Evolutionary conservation across 2,888 invertebrate genomes (phyloP), one percentile per base, ranked within the genome.

Genomic region (Oscheius onirici): DNA sequence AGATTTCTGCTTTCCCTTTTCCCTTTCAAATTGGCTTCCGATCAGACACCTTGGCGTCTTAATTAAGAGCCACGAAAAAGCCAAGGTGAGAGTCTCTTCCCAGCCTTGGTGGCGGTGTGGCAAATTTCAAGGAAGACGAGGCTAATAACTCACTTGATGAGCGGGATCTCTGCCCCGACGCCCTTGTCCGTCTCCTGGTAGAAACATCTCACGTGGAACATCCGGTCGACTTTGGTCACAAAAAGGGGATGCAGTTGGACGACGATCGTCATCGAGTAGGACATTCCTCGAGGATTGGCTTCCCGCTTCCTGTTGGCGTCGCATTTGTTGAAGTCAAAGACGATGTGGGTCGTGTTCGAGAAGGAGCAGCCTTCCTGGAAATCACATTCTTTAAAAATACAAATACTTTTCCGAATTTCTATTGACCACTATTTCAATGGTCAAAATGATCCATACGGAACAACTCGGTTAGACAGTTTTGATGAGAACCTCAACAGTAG

Each of bases 181-280:
- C 78, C 78, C 66, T 85, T 83, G 61, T 84, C 79, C 41, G 77
- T 71, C 69, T 86, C 86, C 74, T 79, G 81, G 75, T 86, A 86
- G 76, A 85, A 84, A 58, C 86, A 86, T 24, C 82, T 77, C 28
- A 86, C 86, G 57, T 83, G 80, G 74, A 84, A 86, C 11, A 86
- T 86, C 41, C 86, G 74, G 63, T 86, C 86, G 17, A 86, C 84
- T 72, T 78, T 78, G 1, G 82, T 82, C n/a, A 80, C 81, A 69
- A 82, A 82, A 5, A 86, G 79, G 8, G 86, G 86, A 78, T 86
- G 86, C 44, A 86, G 73, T 71, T 86, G 86, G 10, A 87, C 85
- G 26, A 87, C 76, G n/a, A 86, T 79, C n/a, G 86, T 86, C 74
- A 84, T 77, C 13, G 78, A 75, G 72, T 85, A 86, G 15, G 83